These are phyloP conservation scores for Cepaea hortensis DNA, from an alignment of 2,888 invertebrate species.

Conservation along the genomic window DNA sequence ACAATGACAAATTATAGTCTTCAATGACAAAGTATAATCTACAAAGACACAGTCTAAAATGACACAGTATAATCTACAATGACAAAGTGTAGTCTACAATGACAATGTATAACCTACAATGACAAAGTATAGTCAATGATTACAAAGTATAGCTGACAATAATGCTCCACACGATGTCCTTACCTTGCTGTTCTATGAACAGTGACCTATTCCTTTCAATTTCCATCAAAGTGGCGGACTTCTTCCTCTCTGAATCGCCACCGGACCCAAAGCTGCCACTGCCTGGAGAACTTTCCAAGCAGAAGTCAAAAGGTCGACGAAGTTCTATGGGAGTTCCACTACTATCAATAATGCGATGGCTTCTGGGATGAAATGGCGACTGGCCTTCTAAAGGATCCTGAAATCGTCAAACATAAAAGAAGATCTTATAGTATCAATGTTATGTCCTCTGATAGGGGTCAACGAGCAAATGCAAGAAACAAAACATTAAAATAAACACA, in stretches of 20 bases:
- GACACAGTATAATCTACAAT: too few species aligned
- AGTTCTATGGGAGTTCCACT: constrained; percentile 32
- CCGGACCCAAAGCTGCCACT: not conserved
- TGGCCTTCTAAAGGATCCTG: constrained; percentile 42
- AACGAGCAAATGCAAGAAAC: not conserved
- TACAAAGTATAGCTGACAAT: not conserved
- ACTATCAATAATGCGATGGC: constrained; percentile 25
- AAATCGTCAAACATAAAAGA: not conserved
- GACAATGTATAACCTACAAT: too few species aligned
- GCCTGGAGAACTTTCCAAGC: constrained; percentile 18
- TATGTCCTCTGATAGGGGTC: not conserved
- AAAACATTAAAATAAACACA: too few species aligned
- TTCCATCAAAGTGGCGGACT: constrained; percentile 84
- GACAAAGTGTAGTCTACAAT: too few species aligned
- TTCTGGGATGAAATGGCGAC: constrained; percentile 3
- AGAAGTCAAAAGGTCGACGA: constrained; percentile 38
- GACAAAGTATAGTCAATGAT: not conserved
- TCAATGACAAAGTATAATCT: too few species aligned
- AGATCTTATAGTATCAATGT: not conserved
- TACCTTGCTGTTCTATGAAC: constrained; percentile 93
- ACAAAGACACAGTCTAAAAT: too few species aligned
- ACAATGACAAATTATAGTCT: too few species aligned
- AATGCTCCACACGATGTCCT: constrained; percentile 32
- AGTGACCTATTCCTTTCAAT: constrained; percentile 91
- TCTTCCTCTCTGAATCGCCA: constrained; percentile 65